Evolutionary conservation across 2,888 invertebrate species (phyloP).

Genomic region (Calliphora vomitoria): DNA sequence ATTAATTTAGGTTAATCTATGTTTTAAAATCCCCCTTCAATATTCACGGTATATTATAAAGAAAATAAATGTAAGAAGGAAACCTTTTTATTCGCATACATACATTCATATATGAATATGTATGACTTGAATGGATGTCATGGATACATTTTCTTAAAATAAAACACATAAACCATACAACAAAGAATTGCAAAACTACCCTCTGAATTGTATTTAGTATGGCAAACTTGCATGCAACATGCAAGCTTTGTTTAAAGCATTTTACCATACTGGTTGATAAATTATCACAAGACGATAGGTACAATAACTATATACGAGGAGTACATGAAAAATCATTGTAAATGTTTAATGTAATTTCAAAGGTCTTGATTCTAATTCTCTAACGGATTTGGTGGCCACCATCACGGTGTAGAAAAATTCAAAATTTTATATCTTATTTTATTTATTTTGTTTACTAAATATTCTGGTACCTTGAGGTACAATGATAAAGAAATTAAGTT

Average conservation of each 20-base stretch:
- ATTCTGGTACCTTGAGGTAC: no score
- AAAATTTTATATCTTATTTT: no score
- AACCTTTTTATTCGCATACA: slow-evolving; percentile 9
- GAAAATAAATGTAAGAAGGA: slow-evolving; percentile 2
- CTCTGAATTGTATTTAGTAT: slow-evolving; percentile 27
- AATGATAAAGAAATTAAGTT: no score
- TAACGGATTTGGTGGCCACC: no score
- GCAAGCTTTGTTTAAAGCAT: slow-evolving; percentile 27
- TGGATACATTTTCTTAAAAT: slow-evolving; percentile 40
- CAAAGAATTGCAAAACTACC: slow-evolving; percentile 39
- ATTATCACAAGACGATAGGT: slow-evolving; percentile 22
- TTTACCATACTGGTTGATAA: slow-evolving; percentile 35
- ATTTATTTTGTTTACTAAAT: no score
- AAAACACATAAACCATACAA: slow-evolving; percentile 22
- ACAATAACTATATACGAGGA: background rate
- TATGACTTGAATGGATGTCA: slow-evolving; percentile 41
- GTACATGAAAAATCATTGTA: background rate
- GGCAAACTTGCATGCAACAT: slow-evolving; percentile 53
- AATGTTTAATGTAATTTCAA: background rate
- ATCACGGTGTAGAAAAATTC: no score
- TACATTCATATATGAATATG: background rate
- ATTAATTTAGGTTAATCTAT: slow-evolving; percentile 41
- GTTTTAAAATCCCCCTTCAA: background rate
- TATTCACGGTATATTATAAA: background rate
- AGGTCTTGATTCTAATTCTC: no score